Evolutionary conservation across 2,797 vertebrate genomes (phyloP).

Genomic region (Hoplostethus mediterraneus): DNA sequence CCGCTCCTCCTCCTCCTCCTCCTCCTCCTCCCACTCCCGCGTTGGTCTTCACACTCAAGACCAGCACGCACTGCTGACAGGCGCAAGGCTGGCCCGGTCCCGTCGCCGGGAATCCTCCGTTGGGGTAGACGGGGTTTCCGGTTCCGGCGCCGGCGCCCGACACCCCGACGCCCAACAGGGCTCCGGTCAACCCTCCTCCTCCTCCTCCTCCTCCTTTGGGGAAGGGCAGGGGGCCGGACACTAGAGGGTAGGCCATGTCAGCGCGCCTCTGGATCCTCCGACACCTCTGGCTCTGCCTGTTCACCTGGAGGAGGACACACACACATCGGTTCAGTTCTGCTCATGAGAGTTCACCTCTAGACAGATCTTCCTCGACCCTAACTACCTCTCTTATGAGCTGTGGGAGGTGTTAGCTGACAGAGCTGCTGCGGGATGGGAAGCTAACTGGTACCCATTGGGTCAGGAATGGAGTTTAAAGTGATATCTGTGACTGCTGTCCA

Average conservation of each 20-base stretch:
- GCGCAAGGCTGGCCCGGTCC: constrained; percentile 84
- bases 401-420: too few relatives aligned
- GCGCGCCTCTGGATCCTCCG: constrained; percentile 91
- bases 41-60: constrained; percentile 90
- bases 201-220: constrained; percentile 72
- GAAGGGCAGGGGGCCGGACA: constrained; percentile 85
- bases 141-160: constrained; percentile 75
- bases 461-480: too few relatives aligned
- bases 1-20: constrained; percentile 28
- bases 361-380: too few relatives aligned
- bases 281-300: constrained; percentile 92
- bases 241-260: constrained; percentile 91
- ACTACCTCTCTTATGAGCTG: too few relatives aligned
- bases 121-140: constrained; percentile 68
- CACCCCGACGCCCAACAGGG: constrained; percentile 83
- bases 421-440: too few relatives aligned
- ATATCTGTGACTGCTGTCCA: too few relatives aligned
- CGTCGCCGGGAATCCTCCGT: constrained; percentile 65
- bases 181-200: constrained; percentile 67
- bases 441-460: too few relatives aligned
- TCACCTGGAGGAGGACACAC: constrained; percentile 83
- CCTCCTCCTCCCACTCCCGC: constrained; percentile 52
- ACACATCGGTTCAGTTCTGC: neutral
- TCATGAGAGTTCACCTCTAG: too few relatives aligned
- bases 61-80: constrained; percentile 95